Evolutionary conservation across 2,888 invertebrate genomes (phyloP), one percentile per base, ranked within the genome.

Genomic region (Melinopterus prodromus): DNA sequence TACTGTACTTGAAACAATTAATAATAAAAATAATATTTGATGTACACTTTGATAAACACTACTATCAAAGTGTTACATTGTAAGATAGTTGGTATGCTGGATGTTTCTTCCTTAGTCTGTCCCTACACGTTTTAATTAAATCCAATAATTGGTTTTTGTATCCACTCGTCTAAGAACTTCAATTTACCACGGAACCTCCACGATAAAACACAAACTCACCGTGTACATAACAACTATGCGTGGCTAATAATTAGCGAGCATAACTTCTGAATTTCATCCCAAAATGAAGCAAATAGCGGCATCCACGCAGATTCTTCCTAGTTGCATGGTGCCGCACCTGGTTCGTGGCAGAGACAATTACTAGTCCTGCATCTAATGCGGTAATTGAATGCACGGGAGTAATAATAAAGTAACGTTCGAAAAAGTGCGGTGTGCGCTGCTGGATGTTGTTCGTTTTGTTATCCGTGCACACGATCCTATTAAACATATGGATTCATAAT

Each of bases 251-350:
- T 53, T 53, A 53, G 12, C 53, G 53, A 53, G 53, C 53, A 53
- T 53, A 53, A 53, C 53, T 53, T 53, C 53, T 53, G 53, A 53
- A 53, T 53, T 53, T 53, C 53, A 53, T 53, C 53, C 53, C 53
- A 53, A 53, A 53, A 53, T 53, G 53, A 53, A 4, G 53, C 53
- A 53, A 53, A 53, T 53, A 53, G 53, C 9, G 7, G 53, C 12
- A 53, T 53, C 53, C 53, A 53, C 9, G 12, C 7, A 12, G 53
- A 38, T 53, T 53, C 53, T 12, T 53, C 53, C 9, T 7, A 53
- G 53, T 26, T 26, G 26, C 26, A 26, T 26, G 5, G 53, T 53
- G 53, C 53, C 5, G 53, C 53, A 53, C 53, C 53, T 53, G 53
- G 53, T 53, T 53, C 53, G 53, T 53, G 53, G 53, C 53, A 12